Conservation (phyloP, 2,113 vertebrate species). For the Vireo altiloquus region DNA sequence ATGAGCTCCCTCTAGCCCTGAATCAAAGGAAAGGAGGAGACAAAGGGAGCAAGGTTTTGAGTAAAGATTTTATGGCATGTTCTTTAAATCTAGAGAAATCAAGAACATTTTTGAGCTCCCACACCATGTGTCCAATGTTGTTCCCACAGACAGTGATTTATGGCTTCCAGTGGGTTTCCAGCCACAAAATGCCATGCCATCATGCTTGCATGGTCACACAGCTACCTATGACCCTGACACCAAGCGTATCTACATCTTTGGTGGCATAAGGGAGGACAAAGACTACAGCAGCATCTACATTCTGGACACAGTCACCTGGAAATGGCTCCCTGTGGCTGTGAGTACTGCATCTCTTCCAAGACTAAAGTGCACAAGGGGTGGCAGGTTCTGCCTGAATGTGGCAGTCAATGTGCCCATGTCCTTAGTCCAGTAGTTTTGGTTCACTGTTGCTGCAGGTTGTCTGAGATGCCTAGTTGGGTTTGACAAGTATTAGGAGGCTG, state of each 20-base stretch:
- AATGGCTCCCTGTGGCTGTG: constrained; percentile 82
- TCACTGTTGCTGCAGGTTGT: neutral
- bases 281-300: constrained; percentile 75
- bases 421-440: neutral
- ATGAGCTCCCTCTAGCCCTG: neutral
- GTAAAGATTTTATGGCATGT: neutral
- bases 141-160: constrained; percentile 78
- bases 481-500: neutral
- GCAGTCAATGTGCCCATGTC: accelerated
- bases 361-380: neutral
- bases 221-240: constrained; percentile 85
- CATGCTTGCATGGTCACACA: constrained; percentile 75
- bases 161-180: constrained; percentile 82
- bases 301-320: constrained; percentile 85
- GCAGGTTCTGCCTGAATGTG: neutral
- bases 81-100: neutral
- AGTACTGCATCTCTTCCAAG: constrained; percentile 52
- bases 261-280: constrained; percentile 78
- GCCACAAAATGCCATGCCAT: constrained; percentile 56
- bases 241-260: constrained; percentile 81
- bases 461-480: neutral
- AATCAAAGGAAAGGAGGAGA: neutral
- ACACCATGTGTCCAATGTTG: neutral
- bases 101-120: neutral
- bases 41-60: neutral